phyloP scores from a whole-genome alignment of 2,888 invertebrate genomes.

The Clepsis dumicolana region DNA sequence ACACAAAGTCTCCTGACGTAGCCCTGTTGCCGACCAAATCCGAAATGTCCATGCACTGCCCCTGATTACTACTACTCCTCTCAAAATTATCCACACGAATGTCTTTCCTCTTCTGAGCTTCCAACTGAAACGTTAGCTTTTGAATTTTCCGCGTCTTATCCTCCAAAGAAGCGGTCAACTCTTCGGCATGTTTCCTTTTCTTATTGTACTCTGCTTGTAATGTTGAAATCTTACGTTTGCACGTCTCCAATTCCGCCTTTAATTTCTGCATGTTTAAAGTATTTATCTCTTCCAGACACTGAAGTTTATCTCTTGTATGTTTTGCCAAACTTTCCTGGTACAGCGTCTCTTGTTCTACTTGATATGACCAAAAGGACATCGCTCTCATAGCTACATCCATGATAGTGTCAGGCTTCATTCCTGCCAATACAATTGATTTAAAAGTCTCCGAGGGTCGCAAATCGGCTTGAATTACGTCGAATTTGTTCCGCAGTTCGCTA shows the following conservation, averaged over 20 bases:
- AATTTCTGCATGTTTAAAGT: conserved; percentile 75
- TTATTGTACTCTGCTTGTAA: conserved; percentile 77
- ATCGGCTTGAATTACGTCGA: conserved; percentile 83
- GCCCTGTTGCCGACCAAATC: conserved; percentile 73
- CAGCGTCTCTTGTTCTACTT: conserved; percentile 82
- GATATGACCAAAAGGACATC: conserved; percentile 85
- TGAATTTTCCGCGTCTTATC: conserved; percentile 80
- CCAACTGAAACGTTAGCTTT: conserved; percentile 77
- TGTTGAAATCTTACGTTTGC: conserved; percentile 75
- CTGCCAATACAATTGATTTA: conserved; percentile 83
- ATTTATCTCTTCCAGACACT: conserved; percentile 79
- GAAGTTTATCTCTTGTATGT: conserved; percentile 76
- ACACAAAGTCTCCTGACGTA: conserved; percentile 71
- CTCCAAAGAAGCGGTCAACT: conserved; percentile 73
- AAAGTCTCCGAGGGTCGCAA: conserved; percentile 82
- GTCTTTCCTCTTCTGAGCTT: conserved; percentile 75
- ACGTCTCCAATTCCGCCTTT: conserved; percentile 79
- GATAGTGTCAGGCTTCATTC: conserved; percentile 82
- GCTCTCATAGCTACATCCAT: conserved; percentile 86
- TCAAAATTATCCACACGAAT: conserved; percentile 65
- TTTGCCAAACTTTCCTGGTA: conserved; percentile 81
- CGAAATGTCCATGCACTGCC: conserved; percentile 77
- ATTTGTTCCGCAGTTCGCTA: conserved; percentile 79
- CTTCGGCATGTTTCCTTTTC: conserved; percentile 78
- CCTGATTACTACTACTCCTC: conserved; percentile 59